Evolutionary conservation across 2,113 vertebrate genomes (phyloP).

Genomic region (Mus spicilegus): DNA sequence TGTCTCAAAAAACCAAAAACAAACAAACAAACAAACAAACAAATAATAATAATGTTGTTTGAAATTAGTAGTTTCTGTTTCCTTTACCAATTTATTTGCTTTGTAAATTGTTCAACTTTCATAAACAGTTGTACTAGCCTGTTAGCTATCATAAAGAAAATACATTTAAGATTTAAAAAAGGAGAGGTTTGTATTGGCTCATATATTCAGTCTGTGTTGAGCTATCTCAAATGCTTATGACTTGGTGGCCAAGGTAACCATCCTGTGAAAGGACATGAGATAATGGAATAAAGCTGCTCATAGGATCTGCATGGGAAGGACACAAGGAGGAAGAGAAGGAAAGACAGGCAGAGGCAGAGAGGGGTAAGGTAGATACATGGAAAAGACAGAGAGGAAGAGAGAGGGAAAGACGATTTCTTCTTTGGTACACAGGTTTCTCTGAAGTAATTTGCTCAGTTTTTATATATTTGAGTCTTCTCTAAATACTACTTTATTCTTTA

Average conservation of each 20-base stretch:
- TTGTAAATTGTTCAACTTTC: not conserved
- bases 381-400: not conserved
- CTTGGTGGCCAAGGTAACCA: too few species aligned
- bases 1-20: too few species aligned
- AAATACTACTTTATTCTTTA: not conserved
- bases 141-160: not conserved
- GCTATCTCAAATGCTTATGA: not conserved
- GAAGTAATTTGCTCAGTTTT: not conserved
- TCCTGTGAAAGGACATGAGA: not conserved
- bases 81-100: not conserved
- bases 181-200: not conserved
- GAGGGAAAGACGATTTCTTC: not conserved
- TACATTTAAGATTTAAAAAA: not conserved
- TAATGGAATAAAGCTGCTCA: not conserved
- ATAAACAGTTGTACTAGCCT: too few species aligned
- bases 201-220: not conserved
- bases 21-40: too few species aligned
- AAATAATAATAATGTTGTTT: not conserved
- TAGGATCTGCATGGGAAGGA: accelerated
- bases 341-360: too few species aligned
- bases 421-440: not conserved
- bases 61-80: not conserved
- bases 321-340: not conserved
- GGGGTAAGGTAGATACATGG: not conserved
- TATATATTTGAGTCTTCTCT: not conserved